Evolutionary conservation across 2,797 vertebrate species (phyloP), one percentile per base, ranked within the genome.

Genomic region (Rachycentron canadum): DNA sequence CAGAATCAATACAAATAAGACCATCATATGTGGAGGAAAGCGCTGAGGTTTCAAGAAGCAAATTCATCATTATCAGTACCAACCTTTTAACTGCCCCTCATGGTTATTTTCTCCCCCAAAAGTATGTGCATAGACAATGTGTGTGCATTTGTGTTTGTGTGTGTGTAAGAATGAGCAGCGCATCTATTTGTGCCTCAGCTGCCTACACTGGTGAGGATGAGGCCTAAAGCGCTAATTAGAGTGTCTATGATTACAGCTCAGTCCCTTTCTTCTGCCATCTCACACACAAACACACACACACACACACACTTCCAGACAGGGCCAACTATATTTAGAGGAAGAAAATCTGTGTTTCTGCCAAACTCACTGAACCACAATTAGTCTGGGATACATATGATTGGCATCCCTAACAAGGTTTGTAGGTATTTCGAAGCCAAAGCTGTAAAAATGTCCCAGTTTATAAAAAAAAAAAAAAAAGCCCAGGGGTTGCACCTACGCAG

Each of bases 191-290:
- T 63, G 66, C 25, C 69, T 77, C 67, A 65, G 76, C 78, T 75
- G 76, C 69, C 74, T 72, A 67, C 71, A 67, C 70, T 17, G 40
- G 55, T 60, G 69, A 82, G 73, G 69, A 81, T 32, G 59, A 84
- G 45, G 78, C 86, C 82, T 78, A 38, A 75, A 90, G 85, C 85
- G 40, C 72, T 87, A 91, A 92, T 92, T 89, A 88, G 56, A 75
- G 68, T 2, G 13, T 77, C 73, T 76, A 73, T 79, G 82, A 90
- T 87, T 83, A 78, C 67, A 56, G 38, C 85, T 85, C 76, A 41
- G 32, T 88, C 68, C 56, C 75, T 64, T 82, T 86, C 70, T 79
- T 78, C 79, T 88, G 65, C 55, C 50, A 60, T 81, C 62, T 60
- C 76, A 78, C 69, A 71, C 65, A 63, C 76, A 79, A 66, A 74